Percentiles rank a stretch among this genome's conserved stretches.
Conservation (phyloP, 2,888 invertebrate species). For the Acanthacorydalis orientalis region DNA sequence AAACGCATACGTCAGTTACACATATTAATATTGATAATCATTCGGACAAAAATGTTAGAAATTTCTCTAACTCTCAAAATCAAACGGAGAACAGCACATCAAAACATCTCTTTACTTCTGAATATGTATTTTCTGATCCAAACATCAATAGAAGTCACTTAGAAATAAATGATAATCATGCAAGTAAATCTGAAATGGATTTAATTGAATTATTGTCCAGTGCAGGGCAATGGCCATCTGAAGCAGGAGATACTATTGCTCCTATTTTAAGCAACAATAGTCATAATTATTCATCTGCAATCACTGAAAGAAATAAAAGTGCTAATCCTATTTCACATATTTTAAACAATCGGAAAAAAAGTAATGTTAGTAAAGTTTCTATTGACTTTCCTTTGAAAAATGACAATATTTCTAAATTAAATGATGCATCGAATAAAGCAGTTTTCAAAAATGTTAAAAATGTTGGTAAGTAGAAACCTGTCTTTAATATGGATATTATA, state of each 20-base stretch:
- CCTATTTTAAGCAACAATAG: background rate
- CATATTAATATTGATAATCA: background rate
- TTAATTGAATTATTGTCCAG: conserved; percentile 17
- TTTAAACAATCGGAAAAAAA: conserved; percentile 26
- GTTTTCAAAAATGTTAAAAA: background rate
- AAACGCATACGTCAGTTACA: background rate
- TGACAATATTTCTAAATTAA: conserved; percentile 12
- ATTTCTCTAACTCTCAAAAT: background rate
- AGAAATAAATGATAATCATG: background rate
- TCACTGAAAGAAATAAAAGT: conserved; percentile 35
- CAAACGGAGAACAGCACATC: too few relatives aligned
- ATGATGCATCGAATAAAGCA: background rate
- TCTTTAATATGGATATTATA: too few relatives aligned
- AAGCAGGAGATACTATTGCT: conserved; percentile 7
- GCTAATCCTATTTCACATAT: conserved; percentile 40
- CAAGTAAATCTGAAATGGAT: conserved; percentile 22
- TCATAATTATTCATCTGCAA: background rate
- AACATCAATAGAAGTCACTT: background rate
- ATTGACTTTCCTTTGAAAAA: conserved; percentile 13
- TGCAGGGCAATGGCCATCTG: conserved; percentile 15
- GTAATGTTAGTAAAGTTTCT: conserved; percentile 16
- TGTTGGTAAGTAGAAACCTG: background rate
- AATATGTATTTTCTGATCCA: background rate
- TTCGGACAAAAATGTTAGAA: background rate
- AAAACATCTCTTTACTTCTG: background rate